Conservation (phyloP, 2,888 invertebrate species). For the Aquatica leii region DNA sequence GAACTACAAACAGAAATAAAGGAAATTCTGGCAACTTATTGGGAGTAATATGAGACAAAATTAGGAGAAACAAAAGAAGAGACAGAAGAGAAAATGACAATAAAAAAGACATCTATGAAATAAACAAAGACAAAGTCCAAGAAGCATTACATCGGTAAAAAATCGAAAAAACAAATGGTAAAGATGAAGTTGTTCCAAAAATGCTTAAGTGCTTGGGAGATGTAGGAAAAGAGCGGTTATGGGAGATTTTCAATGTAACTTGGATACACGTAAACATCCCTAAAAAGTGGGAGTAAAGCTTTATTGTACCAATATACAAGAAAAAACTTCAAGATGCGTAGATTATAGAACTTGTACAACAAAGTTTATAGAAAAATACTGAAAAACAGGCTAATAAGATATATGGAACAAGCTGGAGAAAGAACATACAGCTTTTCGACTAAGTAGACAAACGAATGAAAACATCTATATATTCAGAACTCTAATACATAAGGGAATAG, state of each 20-base stretch:
- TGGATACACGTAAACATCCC: not conserved
- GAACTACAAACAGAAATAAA: too few relatives aligned
- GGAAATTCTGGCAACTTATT: too few relatives aligned
- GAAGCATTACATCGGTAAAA: not conserved
- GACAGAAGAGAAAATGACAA: not conserved
- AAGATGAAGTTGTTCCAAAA: too few relatives aligned
- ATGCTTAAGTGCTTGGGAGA: not conserved
- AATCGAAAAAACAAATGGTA: too few relatives aligned
- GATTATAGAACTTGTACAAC: not conserved
- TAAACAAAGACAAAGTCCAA: not conserved
- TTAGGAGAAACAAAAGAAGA: not conserved
- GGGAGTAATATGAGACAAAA: not conserved
- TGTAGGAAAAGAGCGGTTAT: not conserved
- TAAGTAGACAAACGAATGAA: not conserved
- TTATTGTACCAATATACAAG: too few relatives aligned
- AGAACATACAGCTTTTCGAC: not conserved
- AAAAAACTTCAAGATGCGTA: too few relatives aligned
- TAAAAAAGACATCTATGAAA: not conserved
- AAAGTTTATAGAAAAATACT: not conserved
- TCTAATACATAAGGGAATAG: not conserved
- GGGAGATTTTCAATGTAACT: not conserved
- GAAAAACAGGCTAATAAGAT: not conserved
- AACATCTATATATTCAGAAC: not conserved
- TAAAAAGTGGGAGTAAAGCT: not conserved
- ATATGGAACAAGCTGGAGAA: not conserved